phyloP scores from a whole-genome alignment of 2,113 vertebrate genomes.

The Conger conger region DNA sequence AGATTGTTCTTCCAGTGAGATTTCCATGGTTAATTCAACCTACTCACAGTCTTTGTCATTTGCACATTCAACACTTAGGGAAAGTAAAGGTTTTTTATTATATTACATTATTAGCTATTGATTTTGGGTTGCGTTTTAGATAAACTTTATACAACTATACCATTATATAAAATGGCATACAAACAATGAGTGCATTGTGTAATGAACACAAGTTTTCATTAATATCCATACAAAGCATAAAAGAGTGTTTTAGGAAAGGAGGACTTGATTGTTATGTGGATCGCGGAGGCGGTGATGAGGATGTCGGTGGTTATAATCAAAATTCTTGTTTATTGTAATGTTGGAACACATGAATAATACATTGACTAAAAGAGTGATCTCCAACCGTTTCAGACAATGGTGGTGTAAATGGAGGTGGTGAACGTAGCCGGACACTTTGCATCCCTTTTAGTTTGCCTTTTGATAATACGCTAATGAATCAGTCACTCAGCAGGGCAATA shows the following conservation, averaged over 20 bases:
- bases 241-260: slow-evolving; percentile 9
- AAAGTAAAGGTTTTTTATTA: no score
- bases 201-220: slow-evolving; percentile 11
- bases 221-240: slow-evolving; percentile 10
- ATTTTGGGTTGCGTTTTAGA: not conserved
- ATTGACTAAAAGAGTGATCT: not conserved
- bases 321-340: slow-evolving; percentile 18
- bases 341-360: slow-evolving; percentile 7
- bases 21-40: not conserved
- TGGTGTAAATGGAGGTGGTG: not conserved
- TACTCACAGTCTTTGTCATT: not conserved
- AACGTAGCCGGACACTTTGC: not conserved
- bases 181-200: not conserved
- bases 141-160: not conserved
- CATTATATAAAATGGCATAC: not conserved
- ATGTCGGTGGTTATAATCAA: slow-evolving; percentile 22
- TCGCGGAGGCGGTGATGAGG: not conserved
- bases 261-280: slow-evolving; percentile 14
- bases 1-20: not conserved
- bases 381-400: not conserved
- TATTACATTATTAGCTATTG: not conserved
- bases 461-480: not conserved
- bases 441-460: not conserved
- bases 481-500: no score
- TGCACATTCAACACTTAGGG: no score